A percentile compares a stretch with the other conserved stretches of the same genome.
phyloP scores from a whole-genome alignment of 2,888 invertebrate genomes.

The Geophilus truncorum region DNA sequence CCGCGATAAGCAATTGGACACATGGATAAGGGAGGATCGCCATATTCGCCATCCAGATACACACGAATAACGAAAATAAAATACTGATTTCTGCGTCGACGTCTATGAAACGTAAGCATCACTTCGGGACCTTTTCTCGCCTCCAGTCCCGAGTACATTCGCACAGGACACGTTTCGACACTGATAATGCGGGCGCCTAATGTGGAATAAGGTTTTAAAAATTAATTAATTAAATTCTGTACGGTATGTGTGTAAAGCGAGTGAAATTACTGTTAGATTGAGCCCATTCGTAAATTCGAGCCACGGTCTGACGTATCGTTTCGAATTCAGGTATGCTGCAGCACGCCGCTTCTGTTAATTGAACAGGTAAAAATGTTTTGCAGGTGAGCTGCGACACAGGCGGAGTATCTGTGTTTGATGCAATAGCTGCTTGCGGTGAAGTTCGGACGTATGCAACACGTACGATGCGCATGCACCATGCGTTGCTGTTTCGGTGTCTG shows the following conservation, averaged over 20 bases:
- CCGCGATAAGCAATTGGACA: slow-evolving; percentile 30
- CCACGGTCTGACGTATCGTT: slow-evolving; percentile 29
- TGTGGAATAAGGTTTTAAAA: background rate
- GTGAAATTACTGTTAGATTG: slow-evolving; percentile 10
- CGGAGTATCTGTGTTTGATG: background rate
- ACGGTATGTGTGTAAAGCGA: background rate
- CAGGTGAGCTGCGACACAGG: slow-evolving; percentile 31
- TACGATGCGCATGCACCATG: slow-evolving; percentile 32
- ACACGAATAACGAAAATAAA: slow-evolving; percentile 31
- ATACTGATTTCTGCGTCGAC: slow-evolving; percentile 13
- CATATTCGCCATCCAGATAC: slow-evolving; percentile 30
- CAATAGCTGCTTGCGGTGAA: background rate
- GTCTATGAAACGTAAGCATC: slow-evolving; percentile 26
- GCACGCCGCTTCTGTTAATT: slow-evolving; percentile 22
- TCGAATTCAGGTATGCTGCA: slow-evolving; percentile 28
- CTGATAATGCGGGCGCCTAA: slow-evolving; percentile 27
- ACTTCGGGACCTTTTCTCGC: slow-evolving; percentile 29
- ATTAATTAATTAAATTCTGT: background rate
- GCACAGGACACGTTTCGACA: slow-evolving; percentile 30
- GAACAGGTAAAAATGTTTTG: slow-evolving; percentile 32
- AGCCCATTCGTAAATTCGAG: slow-evolving; percentile 28
- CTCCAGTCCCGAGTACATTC: slow-evolving; percentile 30
- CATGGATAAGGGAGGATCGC: slow-evolving; percentile 31
- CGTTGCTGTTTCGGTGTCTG: background rate
- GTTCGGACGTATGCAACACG: slow-evolving; percentile 29